These are phyloP conservation scores for Pristionchus entomophagus DNA, from an alignment of 2,888 invertebrate species.

Conservation along the genomic window DNA sequence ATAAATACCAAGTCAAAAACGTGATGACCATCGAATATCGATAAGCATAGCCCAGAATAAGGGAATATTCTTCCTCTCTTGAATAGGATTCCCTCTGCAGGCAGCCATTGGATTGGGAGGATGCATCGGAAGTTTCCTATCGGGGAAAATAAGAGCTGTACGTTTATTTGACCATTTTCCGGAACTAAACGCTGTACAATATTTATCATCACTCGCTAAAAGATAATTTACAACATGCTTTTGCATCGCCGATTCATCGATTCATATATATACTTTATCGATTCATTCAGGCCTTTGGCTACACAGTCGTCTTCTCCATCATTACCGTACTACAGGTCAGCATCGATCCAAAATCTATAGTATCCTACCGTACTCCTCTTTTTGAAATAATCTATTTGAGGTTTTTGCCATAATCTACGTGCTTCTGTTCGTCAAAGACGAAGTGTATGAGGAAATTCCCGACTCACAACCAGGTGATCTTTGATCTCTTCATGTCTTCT, in stretches of 20 bases:
- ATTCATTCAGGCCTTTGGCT: slow-evolving; percentile 4
- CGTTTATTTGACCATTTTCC: no score
- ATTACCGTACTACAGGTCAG: slow-evolving; percentile 28
- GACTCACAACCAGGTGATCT: slow-evolving; percentile 33
- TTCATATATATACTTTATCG: no score
- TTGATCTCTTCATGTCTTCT: neutral
- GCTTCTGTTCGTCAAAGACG: slow-evolving; percentile 33
- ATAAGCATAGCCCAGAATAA: neutral
- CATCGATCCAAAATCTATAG: neutral
- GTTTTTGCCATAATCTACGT: slow-evolving; percentile 30
- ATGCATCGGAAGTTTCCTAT: slow-evolving; percentile 19
- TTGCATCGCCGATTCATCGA: neutral
- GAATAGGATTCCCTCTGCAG: neutral
- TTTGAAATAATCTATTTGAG: neutral
- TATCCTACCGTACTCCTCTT: neutral
- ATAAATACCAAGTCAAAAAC: neutral
- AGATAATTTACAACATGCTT: neutral
- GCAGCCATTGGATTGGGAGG: slow-evolving; percentile 44
- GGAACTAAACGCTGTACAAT: no score
- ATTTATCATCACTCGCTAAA: neutral
- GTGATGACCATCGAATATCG: neutral
- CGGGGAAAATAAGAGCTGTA: neutral
- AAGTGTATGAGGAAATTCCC: slow-evolving; percentile 39
- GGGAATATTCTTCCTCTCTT: neutral
- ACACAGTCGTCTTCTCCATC: slow-evolving; percentile 34